A percentile compares a stretch with the other conserved stretches of the same genome.
These are phyloP conservation scores for Melitaea cinxia DNA, from an alignment of 1,140 invertebrate genomes.

Conservation along the genomic window DNA sequence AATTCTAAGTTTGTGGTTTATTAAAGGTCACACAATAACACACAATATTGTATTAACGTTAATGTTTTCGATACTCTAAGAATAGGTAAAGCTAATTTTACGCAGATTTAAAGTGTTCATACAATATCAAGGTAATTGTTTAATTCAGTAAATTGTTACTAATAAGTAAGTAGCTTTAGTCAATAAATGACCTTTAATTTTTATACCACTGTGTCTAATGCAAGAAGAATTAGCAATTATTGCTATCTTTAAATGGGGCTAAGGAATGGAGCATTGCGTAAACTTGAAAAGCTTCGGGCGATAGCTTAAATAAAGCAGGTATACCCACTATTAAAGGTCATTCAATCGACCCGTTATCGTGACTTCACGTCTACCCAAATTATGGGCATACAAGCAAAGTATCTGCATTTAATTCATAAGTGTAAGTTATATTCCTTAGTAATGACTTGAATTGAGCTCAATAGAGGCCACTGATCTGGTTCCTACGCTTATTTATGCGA, in stretches of 20 bases:
- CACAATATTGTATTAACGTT: background rate
- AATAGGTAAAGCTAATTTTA: background rate
- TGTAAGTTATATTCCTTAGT: constrained; percentile 2
- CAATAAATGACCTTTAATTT: constrained; percentile 31
- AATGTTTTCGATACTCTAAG: background rate
- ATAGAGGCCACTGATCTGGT: constrained; percentile 36
- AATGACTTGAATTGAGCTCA: background rate
- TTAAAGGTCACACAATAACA: constrained; percentile 28
- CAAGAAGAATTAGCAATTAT: constrained; percentile 23
- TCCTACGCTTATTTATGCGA: constrained; percentile 35
- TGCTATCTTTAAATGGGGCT: constrained; percentile 25
- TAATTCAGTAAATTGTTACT: background rate
- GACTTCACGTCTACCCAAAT: constrained; percentile 33
- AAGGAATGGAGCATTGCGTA: constrained; percentile 37
- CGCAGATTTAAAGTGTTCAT: background rate
- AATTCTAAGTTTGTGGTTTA: constrained; percentile 29
- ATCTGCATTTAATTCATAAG: constrained; percentile 18
- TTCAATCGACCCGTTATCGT: constrained; percentile 43
- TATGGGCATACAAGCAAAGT: constrained; percentile 20
- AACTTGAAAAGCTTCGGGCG: constrained; percentile 41
- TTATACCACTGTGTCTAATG: constrained; percentile 18
- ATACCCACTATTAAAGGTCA: constrained; percentile 46
- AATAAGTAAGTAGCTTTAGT: constrained; percentile 5
- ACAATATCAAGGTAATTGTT: constrained; percentile 17
- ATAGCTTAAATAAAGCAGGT: constrained; percentile 40